A percentile compares a stretch with the other conserved stretches of the same genome.
These are phyloP conservation scores for Phrynocephalus vlangalii DNA, from an alignment of 2,797 vertebrate genomes.

Conservation along the genomic window DNA sequence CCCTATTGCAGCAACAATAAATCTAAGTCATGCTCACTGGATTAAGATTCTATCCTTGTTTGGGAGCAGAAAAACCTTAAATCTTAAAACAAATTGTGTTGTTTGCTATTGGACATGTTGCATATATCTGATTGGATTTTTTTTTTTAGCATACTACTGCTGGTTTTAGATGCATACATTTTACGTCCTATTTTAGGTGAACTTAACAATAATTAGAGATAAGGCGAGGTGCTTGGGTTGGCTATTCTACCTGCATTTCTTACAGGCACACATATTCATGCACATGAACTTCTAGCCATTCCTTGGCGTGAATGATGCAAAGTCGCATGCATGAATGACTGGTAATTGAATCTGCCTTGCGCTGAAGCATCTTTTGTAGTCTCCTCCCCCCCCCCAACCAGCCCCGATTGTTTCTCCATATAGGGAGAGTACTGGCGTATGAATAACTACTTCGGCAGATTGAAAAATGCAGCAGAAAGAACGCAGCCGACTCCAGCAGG, in stretches of 20 bases:
- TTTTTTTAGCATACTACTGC: background rate
- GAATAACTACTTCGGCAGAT: background rate
- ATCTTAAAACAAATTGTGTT: background rate
- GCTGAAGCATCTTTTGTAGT: background rate
- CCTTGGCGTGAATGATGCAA: background rate
- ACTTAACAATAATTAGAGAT: background rate
- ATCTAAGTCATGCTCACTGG: background rate
- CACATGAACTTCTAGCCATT: background rate
- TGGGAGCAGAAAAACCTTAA: background rate
- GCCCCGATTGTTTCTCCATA: background rate
- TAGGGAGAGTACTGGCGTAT: background rate
- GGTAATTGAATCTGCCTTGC: background rate
- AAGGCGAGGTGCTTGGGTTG: background rate
- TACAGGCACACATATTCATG: background rate
- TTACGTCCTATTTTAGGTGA: background rate
- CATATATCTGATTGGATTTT: background rate
- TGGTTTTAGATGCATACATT: too few species aligned
- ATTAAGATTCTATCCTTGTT: background rate
- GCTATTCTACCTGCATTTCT: background rate
- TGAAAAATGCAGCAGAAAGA: background rate
- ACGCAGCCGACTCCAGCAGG: background rate
- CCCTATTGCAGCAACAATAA: background rate
- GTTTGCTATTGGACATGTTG: background rate
- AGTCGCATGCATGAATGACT: background rate
- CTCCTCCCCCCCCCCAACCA: too few species aligned